Conservation (phyloP, 2,113 vertebrate species). For the Bubo scandiacus region DNA sequence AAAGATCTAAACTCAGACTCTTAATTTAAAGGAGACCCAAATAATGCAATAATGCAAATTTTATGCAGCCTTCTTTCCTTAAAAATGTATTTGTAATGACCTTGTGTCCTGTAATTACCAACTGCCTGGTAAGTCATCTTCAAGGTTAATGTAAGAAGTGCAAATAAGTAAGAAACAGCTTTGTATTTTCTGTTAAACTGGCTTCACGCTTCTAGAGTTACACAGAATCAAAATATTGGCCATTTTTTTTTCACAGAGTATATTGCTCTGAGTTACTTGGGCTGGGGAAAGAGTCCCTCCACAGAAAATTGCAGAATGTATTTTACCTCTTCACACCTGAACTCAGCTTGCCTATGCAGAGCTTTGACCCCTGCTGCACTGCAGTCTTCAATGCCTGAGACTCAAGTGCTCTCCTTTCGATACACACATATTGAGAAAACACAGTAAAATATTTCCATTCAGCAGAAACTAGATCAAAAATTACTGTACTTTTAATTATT, state of each 20-base stretch:
- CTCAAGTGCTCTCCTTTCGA: neutral
- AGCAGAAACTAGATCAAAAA: neutral
- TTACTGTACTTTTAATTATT: neutral
- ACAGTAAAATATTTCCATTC: neutral
- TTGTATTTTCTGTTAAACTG: neutral
- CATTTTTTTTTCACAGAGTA: neutral
- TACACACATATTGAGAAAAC: neutral
- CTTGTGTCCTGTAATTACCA: neutral
- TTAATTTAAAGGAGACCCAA: neutral
- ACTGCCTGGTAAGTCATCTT: neutral
- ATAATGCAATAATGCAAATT: neutral
- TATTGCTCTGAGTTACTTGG: neutral
- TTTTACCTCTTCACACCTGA: neutral
- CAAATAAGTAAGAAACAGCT: neutral
- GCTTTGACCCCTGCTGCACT: neutral
- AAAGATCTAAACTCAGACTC: neutral
- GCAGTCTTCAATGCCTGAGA: neutral
- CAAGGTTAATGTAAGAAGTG: neutral
- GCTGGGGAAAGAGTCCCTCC: neutral
- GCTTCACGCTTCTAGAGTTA: neutral
- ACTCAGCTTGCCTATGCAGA: neutral
- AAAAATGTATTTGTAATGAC: neutral
- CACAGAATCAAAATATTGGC: neutral
- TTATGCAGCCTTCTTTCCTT: neutral
- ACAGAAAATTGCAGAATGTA: neutral